Percentiles rank a stretch among this genome's conserved stretches.
Evolutionary conservation across 2,113 vertebrate species (phyloP).

Genomic region (Illadopsis cleaveri): DNA sequence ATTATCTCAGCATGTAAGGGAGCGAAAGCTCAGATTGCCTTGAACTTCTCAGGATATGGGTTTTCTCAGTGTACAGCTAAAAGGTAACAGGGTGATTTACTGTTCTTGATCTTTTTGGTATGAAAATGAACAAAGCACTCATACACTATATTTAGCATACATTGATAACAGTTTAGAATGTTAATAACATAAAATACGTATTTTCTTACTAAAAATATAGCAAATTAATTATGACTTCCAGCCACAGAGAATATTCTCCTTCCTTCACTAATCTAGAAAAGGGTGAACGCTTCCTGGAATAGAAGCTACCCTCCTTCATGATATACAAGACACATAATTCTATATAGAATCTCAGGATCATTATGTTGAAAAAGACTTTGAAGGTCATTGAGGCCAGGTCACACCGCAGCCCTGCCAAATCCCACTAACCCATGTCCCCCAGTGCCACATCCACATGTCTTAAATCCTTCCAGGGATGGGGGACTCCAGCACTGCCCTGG

Average conservation of each 20-base stretch:
- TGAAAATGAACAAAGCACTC: neutral
- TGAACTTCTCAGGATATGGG: neutral
- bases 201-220: neutral
- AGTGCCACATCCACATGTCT: neutral
- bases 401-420: neutral
- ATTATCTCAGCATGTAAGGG: conserved; percentile 12
- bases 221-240: neutral
- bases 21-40: neutral
- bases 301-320: neutral
- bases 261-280: neutral
- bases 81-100: neutral
- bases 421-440: neutral
- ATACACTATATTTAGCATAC: neutral
- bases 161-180: neutral
- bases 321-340: neutral
- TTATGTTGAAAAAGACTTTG: neutral
- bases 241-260: neutral
- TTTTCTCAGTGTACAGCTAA: neutral
- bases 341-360: neutral
- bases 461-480: neutral
- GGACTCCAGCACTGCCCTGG: neutral
- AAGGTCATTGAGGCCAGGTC: too few relatives aligned
- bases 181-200: neutral
- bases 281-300: neutral
- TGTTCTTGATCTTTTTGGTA: neutral